Base-by-base conservation (phyloP, 2,797 vertebrate genomes). In the Poeciliopsis infans region DNA sequence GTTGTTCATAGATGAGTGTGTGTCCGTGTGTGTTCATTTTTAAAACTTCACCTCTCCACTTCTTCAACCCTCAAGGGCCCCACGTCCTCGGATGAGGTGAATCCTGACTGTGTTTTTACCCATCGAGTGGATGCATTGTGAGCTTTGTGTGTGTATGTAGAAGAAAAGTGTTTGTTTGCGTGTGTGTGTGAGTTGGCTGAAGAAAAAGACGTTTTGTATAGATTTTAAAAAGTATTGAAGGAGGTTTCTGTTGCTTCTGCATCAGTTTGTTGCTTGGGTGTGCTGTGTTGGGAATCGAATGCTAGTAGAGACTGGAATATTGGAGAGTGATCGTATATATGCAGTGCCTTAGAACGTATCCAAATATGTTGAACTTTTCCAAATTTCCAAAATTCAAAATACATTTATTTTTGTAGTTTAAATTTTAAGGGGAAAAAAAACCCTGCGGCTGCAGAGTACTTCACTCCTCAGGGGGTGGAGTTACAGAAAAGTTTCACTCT, bases 71-170 rank as follows among this genome's bases (percentile, higher is more conserved):
- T 79, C 86, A 92, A 89, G 85, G 90, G 75, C 84, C 85, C 79
- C 90, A 47, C 81, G 80, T 88, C 83, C 79, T 88, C 74, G 85
- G 75, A 88, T 72, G 89, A 93, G 92, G 91, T 93, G 91, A 93
- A 88, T 91, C 81, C 81, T 87, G 87, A 80, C 79, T 33, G 23
- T 84, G 85, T 84, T 79, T 84, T 86, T 80, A 83, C 79, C 76
- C 36, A 78, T 80, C 87, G 79, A 79, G 61, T 87, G 77, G 76
- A 74, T 82, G 53, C 12, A n/a, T 41, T 81, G 18, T 83, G 81
- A 85, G 84, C 73, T 87, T 83, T 79, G 41, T 71, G 36, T 84
- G 53, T 87, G 74, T 78, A 3, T 80, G 64, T 81, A 53, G 33
- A 49, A 53, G 74, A 64, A 72, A 43, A 68, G 74, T 53, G 84